A percentile compares a stretch with the other conserved stretches of the same genome.
Conservation (phyloP, 2,797 vertebrate species). For the Gallinago stenura region DNA sequence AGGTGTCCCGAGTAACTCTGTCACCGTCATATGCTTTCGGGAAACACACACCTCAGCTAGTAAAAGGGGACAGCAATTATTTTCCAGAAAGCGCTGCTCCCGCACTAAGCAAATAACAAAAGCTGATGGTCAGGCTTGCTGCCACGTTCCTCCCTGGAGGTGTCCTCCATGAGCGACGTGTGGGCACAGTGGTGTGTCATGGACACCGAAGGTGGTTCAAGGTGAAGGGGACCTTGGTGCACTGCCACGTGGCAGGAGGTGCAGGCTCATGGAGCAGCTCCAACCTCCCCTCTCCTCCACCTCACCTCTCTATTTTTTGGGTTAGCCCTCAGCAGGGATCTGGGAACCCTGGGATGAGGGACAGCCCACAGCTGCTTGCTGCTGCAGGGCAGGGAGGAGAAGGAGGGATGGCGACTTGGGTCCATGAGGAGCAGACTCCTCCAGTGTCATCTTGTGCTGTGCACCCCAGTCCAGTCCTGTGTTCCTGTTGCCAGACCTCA, state of each 20-base stretch:
- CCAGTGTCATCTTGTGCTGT: accelerated
- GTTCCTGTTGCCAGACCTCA: not conserved
- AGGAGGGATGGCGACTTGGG: accelerated
- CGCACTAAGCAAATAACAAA: not conserved
- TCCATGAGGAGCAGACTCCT: not conserved
- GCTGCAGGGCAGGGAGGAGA: not conserved
- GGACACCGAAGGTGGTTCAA: not conserved
- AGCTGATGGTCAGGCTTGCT: not conserved
- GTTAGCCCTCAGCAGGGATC: accelerated
- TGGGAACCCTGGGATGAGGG: not conserved
- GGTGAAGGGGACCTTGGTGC: not conserved
- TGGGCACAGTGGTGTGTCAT: accelerated
- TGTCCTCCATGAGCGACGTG: accelerated
- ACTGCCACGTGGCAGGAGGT: not conserved
- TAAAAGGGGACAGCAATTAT: not conserved
- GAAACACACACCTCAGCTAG: not conserved
- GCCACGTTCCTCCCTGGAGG: not conserved
- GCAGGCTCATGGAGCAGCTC: not conserved
- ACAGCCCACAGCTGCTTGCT: not conserved
- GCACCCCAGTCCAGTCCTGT: not conserved
- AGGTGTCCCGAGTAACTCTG: not conserved
- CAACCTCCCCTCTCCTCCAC: not conserved
- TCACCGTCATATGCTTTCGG: not conserved
- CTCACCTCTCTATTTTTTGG: not conserved
- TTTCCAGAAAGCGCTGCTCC: not conserved